These are phyloP conservation scores for Hydractinia echinata DNA, from an alignment of 30 jellyfish, hydroid and myxozoan species.

Conservation along the genomic window DNA sequence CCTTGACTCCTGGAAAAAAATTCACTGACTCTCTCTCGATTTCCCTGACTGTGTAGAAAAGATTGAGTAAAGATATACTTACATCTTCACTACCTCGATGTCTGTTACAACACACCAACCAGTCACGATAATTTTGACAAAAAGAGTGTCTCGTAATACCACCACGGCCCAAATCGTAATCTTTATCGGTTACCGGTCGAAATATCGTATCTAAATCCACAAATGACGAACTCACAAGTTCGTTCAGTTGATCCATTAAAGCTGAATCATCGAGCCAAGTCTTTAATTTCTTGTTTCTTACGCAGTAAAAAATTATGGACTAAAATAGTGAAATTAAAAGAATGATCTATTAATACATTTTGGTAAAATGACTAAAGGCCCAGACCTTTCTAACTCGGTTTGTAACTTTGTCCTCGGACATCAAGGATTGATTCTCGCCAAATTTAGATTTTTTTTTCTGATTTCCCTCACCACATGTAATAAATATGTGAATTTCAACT, in stretches of 20 bases:
- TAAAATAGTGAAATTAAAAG: background rate
- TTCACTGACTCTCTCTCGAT: background rate
- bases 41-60: background rate
- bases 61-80: background rate
- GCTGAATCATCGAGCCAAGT: constrained; percentile 62
- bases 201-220: constrained; percentile 81
- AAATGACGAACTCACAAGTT: constrained; percentile 27
- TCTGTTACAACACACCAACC: constrained; percentile 66
- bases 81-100: constrained; percentile 23
- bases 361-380: too few species aligned
- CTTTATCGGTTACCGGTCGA: constrained; percentile 93
- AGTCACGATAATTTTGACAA: constrained; percentile 50
- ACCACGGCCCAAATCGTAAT: constrained; percentile 71
- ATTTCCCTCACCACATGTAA: too few species aligned
- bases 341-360: too few species aligned
- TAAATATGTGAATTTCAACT: too few species aligned
- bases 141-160: constrained; percentile 69
- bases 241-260: constrained; percentile 67
- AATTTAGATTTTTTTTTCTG: too few species aligned
- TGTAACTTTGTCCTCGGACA: too few species aligned
- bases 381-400: too few species aligned
- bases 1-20: background rate
- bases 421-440: too few species aligned
- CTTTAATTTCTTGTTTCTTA: constrained; percentile 41
- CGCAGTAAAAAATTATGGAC: constrained; percentile 75